Evolutionary conservation across 1,140 invertebrate species (phyloP), one percentile per base, ranked within the genome.

Genomic region (Armadillidium nasatum): DNA sequence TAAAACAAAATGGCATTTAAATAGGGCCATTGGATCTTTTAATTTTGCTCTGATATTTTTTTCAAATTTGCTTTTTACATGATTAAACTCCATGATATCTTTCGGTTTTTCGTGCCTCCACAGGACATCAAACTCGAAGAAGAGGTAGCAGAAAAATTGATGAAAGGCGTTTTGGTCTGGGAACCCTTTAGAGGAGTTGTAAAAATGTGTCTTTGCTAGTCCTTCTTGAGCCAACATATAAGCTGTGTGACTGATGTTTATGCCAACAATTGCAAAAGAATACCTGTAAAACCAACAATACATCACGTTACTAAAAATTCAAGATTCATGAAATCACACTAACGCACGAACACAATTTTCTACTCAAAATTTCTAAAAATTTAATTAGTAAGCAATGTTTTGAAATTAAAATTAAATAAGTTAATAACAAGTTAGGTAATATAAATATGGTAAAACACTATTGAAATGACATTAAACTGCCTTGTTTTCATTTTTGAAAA

Each of bases 41-140:
- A 94, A 85, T 76, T 87, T 85, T 72, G 84, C 83, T 82, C 89
- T 88, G 66, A 94, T 88, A 79, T 87, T 88, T 74, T 88, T 88
- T 84, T 95, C 92, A 86, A 96, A 98, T 82, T 90, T 91, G 81
- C 92, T 89, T 83, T 91, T 90, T 74, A 97, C 92, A 45, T 88
- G 88, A 21, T 92, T 92, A 85, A 98, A 98, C 84, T 97, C 93
- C 95, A 98, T 98, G 76, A 98, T 93, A 85, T 95, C 92, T 77
- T 88, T 89, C 0, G 95, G 95, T 82, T 95, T 94, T 44, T 93
- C 92, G 75, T 92, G 88, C 70, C 96, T 88, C 96, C 96, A 98
- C 84, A 95, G 92, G 81, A 91, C 90, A 85, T 97, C 94, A 87
- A 98, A 98, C 83, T 96, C 92, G 82, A 91, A 94, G 85, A 97